Evolutionary conservation across 2,888 invertebrate species (phyloP), one percentile per base, ranked within the genome.

Genomic region (Autographa gamma): DNA sequence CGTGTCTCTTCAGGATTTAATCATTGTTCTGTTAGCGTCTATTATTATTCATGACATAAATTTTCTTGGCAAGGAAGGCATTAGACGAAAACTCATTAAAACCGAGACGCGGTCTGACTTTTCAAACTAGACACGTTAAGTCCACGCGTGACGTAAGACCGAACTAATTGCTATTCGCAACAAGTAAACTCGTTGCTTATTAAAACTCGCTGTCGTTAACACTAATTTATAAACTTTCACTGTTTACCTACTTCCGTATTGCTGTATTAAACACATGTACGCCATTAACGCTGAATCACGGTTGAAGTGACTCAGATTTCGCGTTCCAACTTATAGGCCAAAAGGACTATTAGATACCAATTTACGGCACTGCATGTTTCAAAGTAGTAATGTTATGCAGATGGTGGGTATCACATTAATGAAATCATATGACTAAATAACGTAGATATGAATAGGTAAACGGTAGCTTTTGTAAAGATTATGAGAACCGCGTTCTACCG

Each of bases 11-110:
- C 85, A 88, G 90, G 93, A 93, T 94, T 94, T 93, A 92, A 93
- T 92, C 93, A 92, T 88, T 92, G 89, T 89, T 91, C 90, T 90
- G 90, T 92, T 91, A 92, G 86, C 92, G 84, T 90, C 91, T 93
- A 92, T 94, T 94, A 94, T 94, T 94, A 94, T 95, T 95, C 95
- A 95, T 94, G 94, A 93, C 94, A 93, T 93, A 94, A 95, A 95
- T 95, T 94, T 93, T 92, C 91, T 90, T 89, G 84, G 91, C 91
- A 90, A 91, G 92, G 93, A 91, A 93, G 92, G 93, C 92, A 93
- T 94, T 95, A 94, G 93, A 91, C 91, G 94, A 93, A 95, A 95
- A 95, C 95, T 95, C 95, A 95, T 95, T 95, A 95, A 95, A 95
- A 94, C 91, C 84, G 90, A 91, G 93, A 94, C 94, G 94, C 93